Evolutionary conservation across 92 coral and sea anemone genomes (phyloP), one percentile per base, ranked within the genome.

Genomic region (Phymanthus crucifer): DNA sequence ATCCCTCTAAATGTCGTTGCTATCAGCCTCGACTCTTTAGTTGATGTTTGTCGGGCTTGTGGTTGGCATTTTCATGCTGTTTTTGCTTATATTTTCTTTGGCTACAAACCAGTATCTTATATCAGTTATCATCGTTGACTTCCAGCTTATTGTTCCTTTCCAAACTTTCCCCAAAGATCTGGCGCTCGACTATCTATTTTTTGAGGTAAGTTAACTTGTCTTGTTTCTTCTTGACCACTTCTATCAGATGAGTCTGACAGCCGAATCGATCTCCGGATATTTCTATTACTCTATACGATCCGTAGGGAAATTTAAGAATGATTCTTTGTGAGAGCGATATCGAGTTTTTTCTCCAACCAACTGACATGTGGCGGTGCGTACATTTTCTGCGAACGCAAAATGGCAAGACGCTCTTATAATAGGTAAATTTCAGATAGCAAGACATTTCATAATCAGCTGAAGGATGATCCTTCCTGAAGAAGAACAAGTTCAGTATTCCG

Each of bases 151-250:
- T 23, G 21, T 19, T 29, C 29, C 17, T 18, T 61, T 27, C 10
- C 34, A 61, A 29, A 61, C 32, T 10, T 27, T 24, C 14, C 64
- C 21, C 24, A 24, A 54, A 54, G 11, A 21, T n/a, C n/a, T n/a
- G n/a, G n/a, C 24, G 27, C n/a, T 21, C 64, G n/a, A 24, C 27
- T 29, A 54, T 24, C 64, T 54, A n/a, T 10, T n/a, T 5, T 27
- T 16, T 24, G 5, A 61, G 68, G 68, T 61, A 61, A 61, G 68
- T 29, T 61, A 27, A 61, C 68, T 61, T 61, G 17, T 61, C 68
- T 61, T 61, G 29, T 8, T 24, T 27, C 2, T 6, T 24, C 9
- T 61, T 61, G 10, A 1, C 21, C 19, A 21, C 4, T 50, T 50
- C 57, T 17, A 6, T 13, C 10, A 29, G 26, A 24, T 24, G 4